Conservation (phyloP, 2,888 invertebrate genomes). For the Holacanthella duospinosa region DNA sequence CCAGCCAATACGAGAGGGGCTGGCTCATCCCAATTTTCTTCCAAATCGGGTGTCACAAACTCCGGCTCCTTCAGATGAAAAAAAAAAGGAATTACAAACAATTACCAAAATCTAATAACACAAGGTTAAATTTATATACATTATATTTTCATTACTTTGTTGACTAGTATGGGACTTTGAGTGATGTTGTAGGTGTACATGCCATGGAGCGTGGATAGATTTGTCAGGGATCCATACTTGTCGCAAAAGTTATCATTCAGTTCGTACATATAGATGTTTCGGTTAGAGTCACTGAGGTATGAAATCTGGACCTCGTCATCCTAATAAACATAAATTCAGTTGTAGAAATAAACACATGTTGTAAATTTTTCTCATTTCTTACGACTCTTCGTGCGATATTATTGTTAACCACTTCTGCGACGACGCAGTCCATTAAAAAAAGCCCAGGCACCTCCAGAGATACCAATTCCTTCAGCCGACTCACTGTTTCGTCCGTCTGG, state of each 20-base stretch:
- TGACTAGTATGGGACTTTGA: neutral
- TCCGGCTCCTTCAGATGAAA: too few relatives aligned
- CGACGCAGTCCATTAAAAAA: slow-evolving; percentile 42
- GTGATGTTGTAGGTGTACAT: neutral
- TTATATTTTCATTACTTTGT: too few relatives aligned
- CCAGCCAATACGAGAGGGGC: neutral
- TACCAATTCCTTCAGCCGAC: neutral
- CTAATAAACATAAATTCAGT: too few relatives aligned
- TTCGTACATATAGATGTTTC: slow-evolving; percentile 33
- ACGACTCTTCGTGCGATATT: slow-evolving; percentile 52
- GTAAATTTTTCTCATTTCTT: slow-evolving; percentile 29
- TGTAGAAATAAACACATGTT: slow-evolving; percentile 8
- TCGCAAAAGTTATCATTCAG: slow-evolving; percentile 34
- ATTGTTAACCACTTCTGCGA: slow-evolving; percentile 52
- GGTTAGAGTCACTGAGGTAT: slow-evolving; percentile 46
- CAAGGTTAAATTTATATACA: too few relatives aligned
- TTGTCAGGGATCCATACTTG: slow-evolving; percentile 9
- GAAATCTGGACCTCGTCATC: slow-evolving; percentile 48
- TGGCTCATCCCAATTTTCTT: neutral
- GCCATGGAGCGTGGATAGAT: neutral
- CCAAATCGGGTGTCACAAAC: neutral
- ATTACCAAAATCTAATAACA: too few relatives aligned
- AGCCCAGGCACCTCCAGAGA: neutral
- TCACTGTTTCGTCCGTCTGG: neutral
- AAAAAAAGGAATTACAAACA: neutral